Evolutionary conservation across 2,113 vertebrate genomes (phyloP).

Genomic region (Rhegmatorhina hoffmannsi): DNA sequence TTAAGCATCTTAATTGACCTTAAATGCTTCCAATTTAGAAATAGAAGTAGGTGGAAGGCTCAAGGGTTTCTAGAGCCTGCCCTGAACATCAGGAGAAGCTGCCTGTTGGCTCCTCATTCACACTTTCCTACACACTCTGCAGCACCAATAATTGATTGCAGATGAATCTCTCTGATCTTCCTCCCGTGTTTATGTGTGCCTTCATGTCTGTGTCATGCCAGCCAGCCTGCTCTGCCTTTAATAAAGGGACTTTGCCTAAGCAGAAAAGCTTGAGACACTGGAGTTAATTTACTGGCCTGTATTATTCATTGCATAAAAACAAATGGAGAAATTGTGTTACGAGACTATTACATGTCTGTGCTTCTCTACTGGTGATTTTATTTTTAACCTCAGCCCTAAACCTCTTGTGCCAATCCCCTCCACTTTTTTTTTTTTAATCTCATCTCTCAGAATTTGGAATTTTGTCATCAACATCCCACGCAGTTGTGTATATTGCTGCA

Average conservation of each 20-base stretch:
- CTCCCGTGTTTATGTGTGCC: background rate
- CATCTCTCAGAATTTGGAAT: slow-evolving; percentile 10
- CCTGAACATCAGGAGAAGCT: slow-evolving; percentile 15
- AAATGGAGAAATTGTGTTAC: background rate
- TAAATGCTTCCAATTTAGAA: slow-evolving; percentile 57
- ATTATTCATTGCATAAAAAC: slow-evolving; percentile 28
- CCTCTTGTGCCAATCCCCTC: background rate
- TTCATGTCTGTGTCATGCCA: background rate
- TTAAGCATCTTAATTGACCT: slow-evolving; percentile 57
- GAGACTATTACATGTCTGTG: background rate
- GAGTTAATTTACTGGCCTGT: slow-evolving; percentile 30
- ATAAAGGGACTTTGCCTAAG: background rate
- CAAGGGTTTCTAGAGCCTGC: background rate
- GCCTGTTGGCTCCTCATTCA: background rate
- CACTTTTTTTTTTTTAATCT: background rate
- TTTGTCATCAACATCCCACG: background rate
- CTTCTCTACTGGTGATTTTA: background rate
- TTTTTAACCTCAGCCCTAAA: slow-evolving; percentile 45
- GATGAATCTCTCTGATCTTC: slow-evolving; percentile 2
- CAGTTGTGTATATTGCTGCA: background rate
- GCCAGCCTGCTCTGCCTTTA: background rate
- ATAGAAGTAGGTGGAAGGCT: slow-evolving; percentile 40
- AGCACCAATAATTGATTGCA: slow-evolving; percentile 1
- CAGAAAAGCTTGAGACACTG: background rate
- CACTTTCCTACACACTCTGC: slow-evolving; percentile 7